Evolutionary conservation across 2,797 vertebrate species (phyloP).

Genomic region (Hephaestus fuliginosus): DNA sequence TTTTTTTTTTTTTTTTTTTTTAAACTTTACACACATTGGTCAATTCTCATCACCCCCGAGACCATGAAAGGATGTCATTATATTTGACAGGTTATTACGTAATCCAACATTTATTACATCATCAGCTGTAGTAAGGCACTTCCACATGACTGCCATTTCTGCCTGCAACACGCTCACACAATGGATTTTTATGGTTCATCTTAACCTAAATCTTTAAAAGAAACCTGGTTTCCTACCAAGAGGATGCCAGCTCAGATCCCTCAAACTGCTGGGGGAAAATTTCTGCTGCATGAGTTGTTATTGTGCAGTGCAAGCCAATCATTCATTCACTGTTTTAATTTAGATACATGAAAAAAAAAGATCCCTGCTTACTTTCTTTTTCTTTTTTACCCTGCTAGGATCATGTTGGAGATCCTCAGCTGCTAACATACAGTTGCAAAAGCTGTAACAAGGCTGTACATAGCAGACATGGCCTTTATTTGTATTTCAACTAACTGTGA

Average conservation of each 20-base stretch:
- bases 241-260: not conserved
- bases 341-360: not conserved
- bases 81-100: slow-evolving; percentile 25
- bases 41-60: not conserved
- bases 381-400: not conserved
- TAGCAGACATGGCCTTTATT: not conserved
- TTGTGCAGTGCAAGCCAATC: not conserved
- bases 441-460: not conserved
- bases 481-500: not conserved
- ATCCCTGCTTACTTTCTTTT: not conserved
- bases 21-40: not conserved
- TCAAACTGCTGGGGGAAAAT: not conserved
- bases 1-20: not conserved
- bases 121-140: slow-evolving; percentile 26
- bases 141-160: no score
- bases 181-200: not conserved
- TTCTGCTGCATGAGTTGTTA: not conserved
- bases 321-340: not conserved
- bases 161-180: not conserved
- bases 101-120: slow-evolving; percentile 38
- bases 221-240: not conserved
- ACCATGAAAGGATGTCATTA: slow-evolving; percentile 1
- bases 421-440: not conserved
- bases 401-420: not conserved
- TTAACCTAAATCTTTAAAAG: not conserved